Conservation (phyloP, 2,797 vertebrate genomes). For the Mareca strepera region DNA sequence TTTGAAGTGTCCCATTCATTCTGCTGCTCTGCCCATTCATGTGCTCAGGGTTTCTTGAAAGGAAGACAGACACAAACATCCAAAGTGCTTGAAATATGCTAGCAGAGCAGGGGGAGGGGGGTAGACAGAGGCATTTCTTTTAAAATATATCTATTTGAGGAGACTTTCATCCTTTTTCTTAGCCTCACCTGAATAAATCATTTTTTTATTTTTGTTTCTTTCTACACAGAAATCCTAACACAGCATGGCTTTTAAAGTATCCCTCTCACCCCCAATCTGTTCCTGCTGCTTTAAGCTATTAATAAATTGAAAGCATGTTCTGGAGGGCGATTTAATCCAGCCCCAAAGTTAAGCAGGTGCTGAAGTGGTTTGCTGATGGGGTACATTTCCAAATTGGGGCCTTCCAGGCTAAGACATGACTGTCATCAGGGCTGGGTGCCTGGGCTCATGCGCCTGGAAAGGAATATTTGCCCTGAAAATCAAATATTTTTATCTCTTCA, state of each 20-base stretch:
- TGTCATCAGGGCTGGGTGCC: not conserved
- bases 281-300: conserved; percentile 26
- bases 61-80: conserved; percentile 72
- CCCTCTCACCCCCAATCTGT: not conserved
- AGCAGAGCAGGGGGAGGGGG: conserved; percentile 8
- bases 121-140: conserved; percentile 1
- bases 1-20: conserved; percentile 79
- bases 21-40: conserved; percentile 76
- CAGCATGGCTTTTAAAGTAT: not conserved
- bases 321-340: not conserved
- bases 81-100: conserved; percentile 73
- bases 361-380: conserved; percentile 43
- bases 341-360: conserved; percentile 55
- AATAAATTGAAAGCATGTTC: conserved; percentile 48
- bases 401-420: not conserved
- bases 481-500: not conserved
- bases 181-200: not conserved
- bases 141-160: conserved; percentile 31
- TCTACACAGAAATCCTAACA: not conserved
- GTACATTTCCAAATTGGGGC: not conserved
- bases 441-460: accelerated
- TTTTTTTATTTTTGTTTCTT: not conserved
- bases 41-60: conserved; percentile 74
- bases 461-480: not conserved
- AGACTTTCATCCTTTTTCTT: not conserved